Percentiles rank a stretch among this genome's conserved stretches.
Conservation (phyloP, 2,113 vertebrate species). For the Oenanthe oenanthe region DNA sequence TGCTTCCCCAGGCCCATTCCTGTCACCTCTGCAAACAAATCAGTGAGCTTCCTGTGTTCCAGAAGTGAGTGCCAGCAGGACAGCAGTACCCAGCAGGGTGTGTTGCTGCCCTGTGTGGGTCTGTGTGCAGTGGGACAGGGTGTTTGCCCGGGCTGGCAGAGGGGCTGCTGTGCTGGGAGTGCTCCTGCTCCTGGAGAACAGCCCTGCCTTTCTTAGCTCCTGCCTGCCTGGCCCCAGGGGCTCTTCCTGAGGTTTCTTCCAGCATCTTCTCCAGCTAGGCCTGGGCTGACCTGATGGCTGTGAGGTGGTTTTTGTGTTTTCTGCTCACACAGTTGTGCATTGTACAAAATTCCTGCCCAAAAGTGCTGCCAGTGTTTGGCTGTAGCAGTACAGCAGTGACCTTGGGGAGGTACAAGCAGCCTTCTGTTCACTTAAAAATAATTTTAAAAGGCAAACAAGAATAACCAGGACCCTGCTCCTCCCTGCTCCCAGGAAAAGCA, state of each 20-base stretch:
- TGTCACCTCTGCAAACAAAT: constrained; percentile 31
- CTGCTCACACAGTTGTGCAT: not conserved
- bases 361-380: not conserved
- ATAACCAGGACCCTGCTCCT: not conserved
- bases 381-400: not conserved
- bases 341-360: not conserved
- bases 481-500: not conserved
- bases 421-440: not conserved
- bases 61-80: not conserved
- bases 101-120: not conserved
- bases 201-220: not conserved
- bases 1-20: not conserved
- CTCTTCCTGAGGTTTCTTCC: not conserved
- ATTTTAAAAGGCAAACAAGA: not conserved
- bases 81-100: not conserved
- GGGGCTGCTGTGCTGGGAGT: not conserved
- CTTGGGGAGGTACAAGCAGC: not conserved
- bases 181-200: not conserved
- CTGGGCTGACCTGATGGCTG: not conserved
- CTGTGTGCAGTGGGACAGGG: not conserved
- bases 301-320: not conserved
- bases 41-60: constrained; percentile 21
- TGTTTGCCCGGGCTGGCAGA: not conserved
- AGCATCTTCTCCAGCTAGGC: not conserved
- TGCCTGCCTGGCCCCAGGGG: not conserved